phyloP scores from a whole-genome alignment of 2,113 vertebrate species.

The Platichthys stellatus region DNA sequence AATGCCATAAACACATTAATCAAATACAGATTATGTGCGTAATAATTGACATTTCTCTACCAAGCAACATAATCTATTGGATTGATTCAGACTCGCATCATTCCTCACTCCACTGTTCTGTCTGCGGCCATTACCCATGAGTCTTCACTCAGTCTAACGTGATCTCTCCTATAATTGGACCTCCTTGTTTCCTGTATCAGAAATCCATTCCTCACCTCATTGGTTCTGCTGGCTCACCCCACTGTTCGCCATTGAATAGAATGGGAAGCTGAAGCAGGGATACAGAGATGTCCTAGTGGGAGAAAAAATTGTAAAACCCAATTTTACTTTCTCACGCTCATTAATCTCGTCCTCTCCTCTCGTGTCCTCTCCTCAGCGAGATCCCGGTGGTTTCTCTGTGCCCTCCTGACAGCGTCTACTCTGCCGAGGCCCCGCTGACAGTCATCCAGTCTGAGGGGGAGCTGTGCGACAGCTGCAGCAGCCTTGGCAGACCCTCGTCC shows the following conservation, averaged over 20 bases:
- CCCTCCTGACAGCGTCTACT: constrained; percentile 75
- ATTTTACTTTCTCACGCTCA: too few relatives aligned
- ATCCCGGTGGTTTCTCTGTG: constrained; percentile 81
- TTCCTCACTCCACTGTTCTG: background rate
- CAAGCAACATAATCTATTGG: background rate
- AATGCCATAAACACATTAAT: too few relatives aligned
- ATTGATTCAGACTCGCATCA: background rate
- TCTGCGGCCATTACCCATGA: constrained; percentile 24
- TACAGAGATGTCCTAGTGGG: background rate
- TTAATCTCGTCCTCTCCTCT: background rate
- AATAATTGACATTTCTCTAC: too few relatives aligned
- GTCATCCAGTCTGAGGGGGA: constrained; percentile 69
- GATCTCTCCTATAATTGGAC: constrained; percentile 40
- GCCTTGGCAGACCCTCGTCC: constrained; percentile 71
- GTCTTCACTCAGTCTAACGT: constrained; percentile 12
- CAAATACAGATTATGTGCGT: too few relatives aligned
- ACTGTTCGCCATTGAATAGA: background rate
- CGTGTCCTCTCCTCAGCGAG: constrained; percentile 61
- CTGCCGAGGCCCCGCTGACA: constrained; percentile 61
- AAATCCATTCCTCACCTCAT: constrained; percentile 46
- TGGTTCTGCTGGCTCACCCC: constrained; percentile 16
- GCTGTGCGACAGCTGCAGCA: constrained; percentile 76
- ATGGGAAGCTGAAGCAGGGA: background rate
- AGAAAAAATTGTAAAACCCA: background rate
- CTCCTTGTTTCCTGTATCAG: constrained; percentile 23